These are phyloP conservation scores for Sprattus sprattus DNA, from an alignment of 2,113 vertebrate species.

Conservation along the genomic window DNA sequence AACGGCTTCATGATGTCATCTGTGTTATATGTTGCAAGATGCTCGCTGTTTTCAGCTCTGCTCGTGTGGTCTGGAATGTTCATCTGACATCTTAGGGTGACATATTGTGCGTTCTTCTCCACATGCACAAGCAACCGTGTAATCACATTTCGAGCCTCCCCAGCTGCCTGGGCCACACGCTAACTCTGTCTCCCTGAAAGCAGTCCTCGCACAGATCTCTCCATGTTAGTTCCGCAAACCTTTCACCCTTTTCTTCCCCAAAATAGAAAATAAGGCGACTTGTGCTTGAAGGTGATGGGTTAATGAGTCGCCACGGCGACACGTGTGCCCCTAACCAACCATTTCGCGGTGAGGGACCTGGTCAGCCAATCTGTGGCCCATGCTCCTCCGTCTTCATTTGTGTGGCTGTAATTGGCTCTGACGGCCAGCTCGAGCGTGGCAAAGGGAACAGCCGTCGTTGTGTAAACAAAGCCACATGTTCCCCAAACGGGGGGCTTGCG, in stretches of 20 bases:
- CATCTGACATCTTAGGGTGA: neutral
- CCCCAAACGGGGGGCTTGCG: slow-evolving; percentile 47
- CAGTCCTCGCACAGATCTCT: neutral
- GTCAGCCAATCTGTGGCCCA: slow-evolving; percentile 48
- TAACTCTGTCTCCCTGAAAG: no score
- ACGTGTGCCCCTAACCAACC: slow-evolving; percentile 7
- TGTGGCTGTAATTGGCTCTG: slow-evolving; percentile 65
- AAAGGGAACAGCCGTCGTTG: slow-evolving; percentile 54
- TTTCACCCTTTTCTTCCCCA: neutral
- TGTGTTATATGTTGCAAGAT: neutral
- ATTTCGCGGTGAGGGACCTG: neutral
- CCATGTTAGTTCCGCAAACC: neutral
- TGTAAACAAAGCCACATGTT: slow-evolving; percentile 64
- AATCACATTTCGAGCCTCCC: neutral
- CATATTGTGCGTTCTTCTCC: neutral
- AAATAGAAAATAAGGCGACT: neutral
- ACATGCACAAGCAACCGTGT: neutral
- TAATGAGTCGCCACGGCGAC: slow-evolving; percentile 1
- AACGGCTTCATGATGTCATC: neutral
- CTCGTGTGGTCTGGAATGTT: neutral
- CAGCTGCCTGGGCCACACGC: no score
- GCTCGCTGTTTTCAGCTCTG: neutral
- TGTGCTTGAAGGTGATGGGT: neutral
- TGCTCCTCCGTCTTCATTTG: slow-evolving; percentile 67
- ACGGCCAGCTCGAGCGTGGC: slow-evolving; percentile 62